These are phyloP conservation scores for Galaxea fascicularis DNA, from an alignment of 92 coral and sea anemone genomes.

Conservation along the genomic window DNA sequence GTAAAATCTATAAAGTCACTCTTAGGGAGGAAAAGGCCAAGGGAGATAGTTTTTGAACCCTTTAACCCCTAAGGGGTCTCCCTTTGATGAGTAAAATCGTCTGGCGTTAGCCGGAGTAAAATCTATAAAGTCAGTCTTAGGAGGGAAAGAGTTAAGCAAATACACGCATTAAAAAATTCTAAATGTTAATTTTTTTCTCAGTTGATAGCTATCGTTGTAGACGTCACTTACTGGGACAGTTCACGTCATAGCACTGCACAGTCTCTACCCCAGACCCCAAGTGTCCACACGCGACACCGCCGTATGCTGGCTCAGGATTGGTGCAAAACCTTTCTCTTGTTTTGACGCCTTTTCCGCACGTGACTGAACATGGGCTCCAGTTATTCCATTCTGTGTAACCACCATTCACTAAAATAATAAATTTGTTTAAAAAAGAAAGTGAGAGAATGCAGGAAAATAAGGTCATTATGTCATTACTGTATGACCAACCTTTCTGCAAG, in stretches of 20 bases:
- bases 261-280: conserved; percentile 84
- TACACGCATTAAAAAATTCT: not conserved
- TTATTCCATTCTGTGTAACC: conserved; percentile 94
- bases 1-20: too few species aligned
- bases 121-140: too few species aligned
- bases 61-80: too few species aligned
- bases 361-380: conserved; percentile 87
- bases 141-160: too few species aligned
- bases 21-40: too few species aligned
- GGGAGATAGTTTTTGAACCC: too few species aligned
- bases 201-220: not conserved
- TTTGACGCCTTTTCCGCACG: conserved; percentile 91
- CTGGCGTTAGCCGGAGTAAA: too few species aligned
- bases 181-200: not conserved
- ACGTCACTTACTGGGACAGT: conserved; percentile 88
- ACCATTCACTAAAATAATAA: conserved; percentile 77
- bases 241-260: conserved; percentile 89
- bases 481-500: too few species aligned
- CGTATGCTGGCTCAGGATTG: conserved; percentile 91
- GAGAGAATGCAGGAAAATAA: not conserved
- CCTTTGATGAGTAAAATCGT: too few species aligned
- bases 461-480: not conserved
- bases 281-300: conserved; percentile 88
- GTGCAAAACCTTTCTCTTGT: conserved; percentile 81
- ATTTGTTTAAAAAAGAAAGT: not conserved